These are phyloP conservation scores for Laterallus jamaicensis DNA, from an alignment of 2,113 vertebrate species.

Conservation along the genomic window DNA sequence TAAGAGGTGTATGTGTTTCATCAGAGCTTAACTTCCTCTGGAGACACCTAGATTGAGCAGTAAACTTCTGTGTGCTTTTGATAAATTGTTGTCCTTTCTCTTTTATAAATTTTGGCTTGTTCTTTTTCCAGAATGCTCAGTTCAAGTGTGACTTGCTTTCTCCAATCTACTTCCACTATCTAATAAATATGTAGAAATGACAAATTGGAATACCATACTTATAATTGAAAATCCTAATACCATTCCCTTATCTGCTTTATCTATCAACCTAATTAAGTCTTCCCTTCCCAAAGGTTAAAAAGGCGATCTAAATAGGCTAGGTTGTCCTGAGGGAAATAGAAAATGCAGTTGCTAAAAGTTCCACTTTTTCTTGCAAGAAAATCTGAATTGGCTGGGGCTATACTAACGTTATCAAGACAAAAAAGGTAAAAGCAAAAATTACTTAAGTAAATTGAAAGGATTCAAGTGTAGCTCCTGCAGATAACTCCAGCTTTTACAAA, in stretches of 20 bases:
- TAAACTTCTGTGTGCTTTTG: not conserved
- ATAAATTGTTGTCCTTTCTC: not conserved
- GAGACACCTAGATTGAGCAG: not conserved
- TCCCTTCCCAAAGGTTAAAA: conserved; percentile 29
- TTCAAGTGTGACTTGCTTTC: conserved; percentile 15
- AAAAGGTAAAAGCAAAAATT: not conserved
- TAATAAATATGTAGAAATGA: conserved; percentile 23
- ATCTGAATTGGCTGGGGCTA: not conserved
- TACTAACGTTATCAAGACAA: not conserved
- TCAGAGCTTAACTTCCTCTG: not conserved
- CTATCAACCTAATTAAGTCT: conserved; percentile 54
- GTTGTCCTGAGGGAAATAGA: not conserved
- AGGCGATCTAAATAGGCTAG: conserved; percentile 36
- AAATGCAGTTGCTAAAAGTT: conserved; percentile 9
- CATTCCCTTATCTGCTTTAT: conserved; percentile 27
- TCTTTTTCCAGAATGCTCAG: not conserved
- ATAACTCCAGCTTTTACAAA: not conserved
- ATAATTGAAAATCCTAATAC: conserved; percentile 31
- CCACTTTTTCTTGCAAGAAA: not conserved
- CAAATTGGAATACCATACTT: not conserved
- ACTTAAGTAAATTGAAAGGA: not conserved
- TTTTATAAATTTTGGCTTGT: not conserved
- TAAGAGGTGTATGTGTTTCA: not conserved
- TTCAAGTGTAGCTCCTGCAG: not conserved
- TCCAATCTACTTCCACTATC: not conserved